phyloP scores from a whole-genome alignment of 2,113 vertebrate species.

The Scatophagus argus region DNA sequence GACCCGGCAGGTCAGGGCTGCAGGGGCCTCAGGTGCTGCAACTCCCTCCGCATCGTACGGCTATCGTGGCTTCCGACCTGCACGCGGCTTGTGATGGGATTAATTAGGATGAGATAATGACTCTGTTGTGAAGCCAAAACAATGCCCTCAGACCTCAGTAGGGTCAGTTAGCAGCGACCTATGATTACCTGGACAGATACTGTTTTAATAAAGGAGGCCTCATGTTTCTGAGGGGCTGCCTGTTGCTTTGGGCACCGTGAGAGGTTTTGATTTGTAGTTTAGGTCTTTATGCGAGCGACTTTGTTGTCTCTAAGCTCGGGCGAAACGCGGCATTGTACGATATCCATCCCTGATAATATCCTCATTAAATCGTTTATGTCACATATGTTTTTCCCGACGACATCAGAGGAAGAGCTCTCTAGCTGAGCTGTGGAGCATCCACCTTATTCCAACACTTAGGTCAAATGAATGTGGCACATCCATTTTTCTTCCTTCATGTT shows the following conservation, averaged over 20 bases:
- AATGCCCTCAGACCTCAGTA: constrained; percentile 42
- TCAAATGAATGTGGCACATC: constrained; percentile 60
- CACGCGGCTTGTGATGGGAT: constrained; percentile 48
- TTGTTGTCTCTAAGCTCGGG: constrained; percentile 4
- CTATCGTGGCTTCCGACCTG: constrained; percentile 54
- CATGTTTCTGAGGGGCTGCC: not conserved
- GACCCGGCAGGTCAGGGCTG: constrained; percentile 14
- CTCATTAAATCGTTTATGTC: constrained; percentile 55
- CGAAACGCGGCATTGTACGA: not conserved
- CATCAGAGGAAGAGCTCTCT: constrained; percentile 23
- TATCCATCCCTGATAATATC: constrained; percentile 29
- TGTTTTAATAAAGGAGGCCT: constrained; percentile 33
- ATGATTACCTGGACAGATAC: constrained; percentile 30
- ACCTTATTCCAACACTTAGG: constrained; percentile 27
- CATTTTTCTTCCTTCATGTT: constrained; percentile 54
- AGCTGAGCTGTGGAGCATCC: not conserved
- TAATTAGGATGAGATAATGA: constrained; percentile 69
- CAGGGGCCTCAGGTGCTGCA: constrained; percentile 6
- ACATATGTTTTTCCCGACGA: constrained; percentile 26
- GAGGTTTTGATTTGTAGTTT: not conserved
- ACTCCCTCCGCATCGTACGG: constrained; percentile 24
- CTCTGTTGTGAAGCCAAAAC: constrained; percentile 60
- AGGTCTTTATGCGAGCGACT: not conserved
- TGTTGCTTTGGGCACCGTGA: not conserved
- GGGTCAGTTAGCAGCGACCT: constrained; percentile 59